phyloP scores from a whole-genome alignment of 2,888 invertebrate species.

The Eledone cirrhosa region DNA sequence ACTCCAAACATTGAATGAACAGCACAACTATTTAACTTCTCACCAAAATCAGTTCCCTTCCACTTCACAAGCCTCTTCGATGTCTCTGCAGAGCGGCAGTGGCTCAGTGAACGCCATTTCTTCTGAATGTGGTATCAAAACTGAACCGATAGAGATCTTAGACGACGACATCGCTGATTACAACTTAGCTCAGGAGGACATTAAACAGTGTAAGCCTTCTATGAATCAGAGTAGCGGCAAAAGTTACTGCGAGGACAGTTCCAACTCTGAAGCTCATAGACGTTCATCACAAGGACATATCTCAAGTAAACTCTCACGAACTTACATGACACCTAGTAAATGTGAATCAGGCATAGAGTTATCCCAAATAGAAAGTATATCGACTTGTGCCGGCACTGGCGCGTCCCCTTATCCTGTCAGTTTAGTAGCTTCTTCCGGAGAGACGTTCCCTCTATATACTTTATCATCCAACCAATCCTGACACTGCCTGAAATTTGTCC shows the following conservation, averaged over 20 bases:
- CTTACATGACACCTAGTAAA: not conserved
- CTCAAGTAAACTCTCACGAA: constrained; percentile 15
- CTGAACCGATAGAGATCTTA: constrained; percentile 23
- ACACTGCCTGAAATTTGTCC: constrained; percentile 15
- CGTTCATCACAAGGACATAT: not conserved
- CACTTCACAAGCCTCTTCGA: not conserved
- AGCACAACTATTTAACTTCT: not conserved
- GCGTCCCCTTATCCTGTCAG: constrained; percentile 24
- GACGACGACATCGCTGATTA: constrained; percentile 19
- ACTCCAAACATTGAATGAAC: not conserved
- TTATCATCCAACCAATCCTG: constrained; percentile 25
- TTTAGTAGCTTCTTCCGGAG: constrained; percentile 25
- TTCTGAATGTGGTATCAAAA: constrained; percentile 1
- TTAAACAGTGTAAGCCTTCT: constrained; percentile 5
- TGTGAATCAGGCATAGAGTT: constrained; percentile 21
- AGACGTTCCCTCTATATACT: constrained; percentile 23
- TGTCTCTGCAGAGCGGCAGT: not conserved
- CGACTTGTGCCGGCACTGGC: not conserved
- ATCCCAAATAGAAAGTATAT: not conserved
- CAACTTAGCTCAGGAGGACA: not conserved
- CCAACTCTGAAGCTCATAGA: not conserved
- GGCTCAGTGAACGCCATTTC: not conserved
- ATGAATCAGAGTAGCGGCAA: constrained; percentile 10
- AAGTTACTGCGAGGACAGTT: not conserved
- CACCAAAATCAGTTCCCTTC: constrained; percentile 18